Conservation (phyloP, 2,113 vertebrate genomes). For the Cyphomyrus discorhynchus region DNA sequence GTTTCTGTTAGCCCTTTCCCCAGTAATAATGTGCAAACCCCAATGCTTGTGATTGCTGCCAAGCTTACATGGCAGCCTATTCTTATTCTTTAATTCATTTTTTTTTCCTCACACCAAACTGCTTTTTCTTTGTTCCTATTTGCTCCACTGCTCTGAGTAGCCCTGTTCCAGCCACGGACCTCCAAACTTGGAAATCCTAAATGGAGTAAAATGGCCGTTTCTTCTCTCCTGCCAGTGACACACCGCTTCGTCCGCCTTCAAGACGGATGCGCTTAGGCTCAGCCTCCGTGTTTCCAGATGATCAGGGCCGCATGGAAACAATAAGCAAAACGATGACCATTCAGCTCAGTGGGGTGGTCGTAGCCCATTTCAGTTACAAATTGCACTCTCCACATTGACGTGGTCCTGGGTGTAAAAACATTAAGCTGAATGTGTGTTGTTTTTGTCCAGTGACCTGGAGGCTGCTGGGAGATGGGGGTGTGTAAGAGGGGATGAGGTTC, state of each 20-base stretch:
- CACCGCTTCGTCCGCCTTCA: neutral
- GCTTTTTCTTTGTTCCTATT: neutral
- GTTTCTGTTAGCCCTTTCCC: neutral
- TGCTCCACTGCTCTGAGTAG: neutral
- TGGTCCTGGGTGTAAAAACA: neutral
- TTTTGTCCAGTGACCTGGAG: slow-evolving; percentile 28
- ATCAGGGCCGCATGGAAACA: neutral
- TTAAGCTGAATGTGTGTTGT: slow-evolving; percentile 11
- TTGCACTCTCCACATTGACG: slow-evolving; percentile 32
- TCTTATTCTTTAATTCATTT: neutral
- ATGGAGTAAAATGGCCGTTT: neutral
- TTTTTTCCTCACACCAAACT: neutral
- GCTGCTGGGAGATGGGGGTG: neutral
- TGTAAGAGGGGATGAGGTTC: slow-evolving; percentile 16
- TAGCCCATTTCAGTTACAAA: slow-evolving; percentile 47
- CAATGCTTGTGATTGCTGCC: neutral
- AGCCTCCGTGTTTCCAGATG: neutral
- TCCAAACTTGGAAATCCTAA: neutral
- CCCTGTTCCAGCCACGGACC: neutral
- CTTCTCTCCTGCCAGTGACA: neutral
- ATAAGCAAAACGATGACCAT: neutral
- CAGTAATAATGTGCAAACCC: neutral
- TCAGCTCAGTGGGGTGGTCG: slow-evolving; percentile 22
- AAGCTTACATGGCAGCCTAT: neutral
- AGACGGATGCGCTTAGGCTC: neutral